phyloP scores from a whole-genome alignment of 1,140 invertebrate species.

The Pararge aegeria region DNA sequence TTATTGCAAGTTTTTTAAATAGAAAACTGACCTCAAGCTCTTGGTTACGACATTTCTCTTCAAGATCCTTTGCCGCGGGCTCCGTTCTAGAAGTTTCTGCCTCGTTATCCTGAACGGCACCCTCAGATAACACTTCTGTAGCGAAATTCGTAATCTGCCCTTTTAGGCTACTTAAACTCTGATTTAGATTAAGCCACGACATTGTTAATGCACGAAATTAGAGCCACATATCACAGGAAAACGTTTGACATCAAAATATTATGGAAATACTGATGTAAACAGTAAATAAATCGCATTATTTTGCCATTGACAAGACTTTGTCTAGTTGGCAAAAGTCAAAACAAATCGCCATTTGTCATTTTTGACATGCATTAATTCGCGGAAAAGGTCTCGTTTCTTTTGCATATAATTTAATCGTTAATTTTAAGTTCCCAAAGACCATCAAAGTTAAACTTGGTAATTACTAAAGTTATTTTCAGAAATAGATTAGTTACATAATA shows the following conservation, averaged over 20 bases:
- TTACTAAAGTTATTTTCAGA: no score
- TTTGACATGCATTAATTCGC: constrained; percentile 21
- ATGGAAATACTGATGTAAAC: constrained; percentile 58
- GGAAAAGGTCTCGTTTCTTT: no score
- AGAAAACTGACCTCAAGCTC: constrained; percentile 82
- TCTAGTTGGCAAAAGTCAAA: constrained; percentile 71
- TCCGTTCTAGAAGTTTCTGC: constrained; percentile 59
- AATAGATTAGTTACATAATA: no score
- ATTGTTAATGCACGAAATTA: constrained; percentile 72
- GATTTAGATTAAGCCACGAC: constrained; percentile 88
- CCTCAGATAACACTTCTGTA: constrained; percentile 85
- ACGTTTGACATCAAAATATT: constrained; percentile 41
- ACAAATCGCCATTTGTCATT: constrained; percentile 45
- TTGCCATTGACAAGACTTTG: constrained; percentile 71
- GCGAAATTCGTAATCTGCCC: constrained; percentile 88
- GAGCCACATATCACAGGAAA: constrained; percentile 56
- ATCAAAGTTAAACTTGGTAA: no score
- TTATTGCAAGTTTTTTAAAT: constrained; percentile 13
- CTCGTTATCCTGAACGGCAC: constrained; percentile 79
- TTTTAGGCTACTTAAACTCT: constrained; percentile 86
- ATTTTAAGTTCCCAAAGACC: no score
- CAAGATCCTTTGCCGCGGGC: constrained; percentile 79
- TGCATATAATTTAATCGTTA: no score
- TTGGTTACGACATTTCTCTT: constrained; percentile 81
- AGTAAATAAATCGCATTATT: constrained; percentile 74